phyloP scores from a whole-genome alignment of 2,888 invertebrate species.

The Ectemnius lituratus region DNA sequence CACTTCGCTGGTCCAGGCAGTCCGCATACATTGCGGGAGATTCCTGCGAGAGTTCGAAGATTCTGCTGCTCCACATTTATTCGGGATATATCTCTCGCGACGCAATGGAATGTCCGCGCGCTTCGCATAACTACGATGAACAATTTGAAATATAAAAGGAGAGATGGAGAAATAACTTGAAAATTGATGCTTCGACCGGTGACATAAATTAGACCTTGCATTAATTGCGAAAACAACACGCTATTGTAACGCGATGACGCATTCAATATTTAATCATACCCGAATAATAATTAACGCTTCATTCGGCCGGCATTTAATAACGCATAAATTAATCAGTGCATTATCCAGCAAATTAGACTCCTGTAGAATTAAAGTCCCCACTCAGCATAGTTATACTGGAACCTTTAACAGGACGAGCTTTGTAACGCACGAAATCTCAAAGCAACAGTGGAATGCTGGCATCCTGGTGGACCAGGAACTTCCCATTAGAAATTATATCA shows the following conservation, averaged over 20 bases:
- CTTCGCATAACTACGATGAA: background rate
- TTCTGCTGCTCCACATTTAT: conserved; percentile 32
- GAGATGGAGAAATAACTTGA: background rate
- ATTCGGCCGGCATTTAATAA: background rate
- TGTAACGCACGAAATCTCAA: too few species aligned
- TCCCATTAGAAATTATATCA: conserved; percentile 23
- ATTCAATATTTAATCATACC: background rate
- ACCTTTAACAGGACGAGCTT: too few species aligned
- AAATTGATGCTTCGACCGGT: background rate
- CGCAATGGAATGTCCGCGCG: conserved; percentile 34
- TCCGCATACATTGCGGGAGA: conserved; percentile 37
- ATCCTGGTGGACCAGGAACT: too few species aligned
- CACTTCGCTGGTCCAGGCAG: conserved; percentile 27
- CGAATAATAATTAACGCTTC: background rate
- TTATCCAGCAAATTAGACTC: background rate
- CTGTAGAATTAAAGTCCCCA: too few species aligned
- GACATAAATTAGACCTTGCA: background rate
- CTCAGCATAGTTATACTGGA: too few species aligned
- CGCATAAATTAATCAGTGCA: conserved; percentile 11
- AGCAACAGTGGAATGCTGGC: too few species aligned
- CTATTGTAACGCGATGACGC: background rate
- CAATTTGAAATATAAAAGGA: background rate
- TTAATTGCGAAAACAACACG: background rate
- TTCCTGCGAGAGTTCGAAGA: conserved; percentile 44
- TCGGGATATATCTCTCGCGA: conserved; percentile 31